Percentiles rank a stretch among this genome's conserved stretches.
Conservation (phyloP, 2,113 vertebrate species). For the Apistogramma diplotaenia region DNA sequence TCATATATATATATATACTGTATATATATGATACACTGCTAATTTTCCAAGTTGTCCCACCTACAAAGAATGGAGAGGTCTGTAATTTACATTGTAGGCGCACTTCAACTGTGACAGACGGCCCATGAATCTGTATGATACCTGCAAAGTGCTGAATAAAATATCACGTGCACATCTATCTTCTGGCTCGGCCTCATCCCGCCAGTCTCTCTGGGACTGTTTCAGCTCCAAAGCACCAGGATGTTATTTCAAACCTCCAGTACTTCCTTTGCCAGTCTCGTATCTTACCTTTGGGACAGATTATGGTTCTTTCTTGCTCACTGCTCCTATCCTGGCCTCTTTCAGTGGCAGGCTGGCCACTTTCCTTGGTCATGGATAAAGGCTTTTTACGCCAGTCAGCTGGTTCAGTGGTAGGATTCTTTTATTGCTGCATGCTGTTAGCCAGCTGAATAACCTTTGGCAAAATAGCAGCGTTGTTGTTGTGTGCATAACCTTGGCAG, state of each 20-base stretch:
- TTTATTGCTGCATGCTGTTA: not conserved
- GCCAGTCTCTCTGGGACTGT: not conserved
- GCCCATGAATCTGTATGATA: not conserved
- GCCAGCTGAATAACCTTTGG: slow-evolving; percentile 27
- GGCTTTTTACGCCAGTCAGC: slow-evolving; percentile 4
- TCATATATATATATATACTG: not conserved
- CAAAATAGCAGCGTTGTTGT: not conserved
- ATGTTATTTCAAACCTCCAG: not conserved
- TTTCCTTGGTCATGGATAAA: slow-evolving; percentile 8
- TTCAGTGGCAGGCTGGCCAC: slow-evolving; percentile 5
- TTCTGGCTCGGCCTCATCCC: not conserved
- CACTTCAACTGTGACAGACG: too few relatives aligned
- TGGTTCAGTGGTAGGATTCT: not conserved
- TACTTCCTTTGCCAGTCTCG: not conserved
- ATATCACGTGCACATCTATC: not conserved
- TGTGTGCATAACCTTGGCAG: slow-evolving; percentile 3
- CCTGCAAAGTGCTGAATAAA: not conserved
- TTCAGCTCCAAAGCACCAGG: not conserved
- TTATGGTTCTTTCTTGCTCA: slow-evolving; percentile 8
- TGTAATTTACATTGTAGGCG: too few relatives aligned
- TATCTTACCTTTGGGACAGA: slow-evolving; percentile 13
- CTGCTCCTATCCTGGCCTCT: slow-evolving; percentile 2
- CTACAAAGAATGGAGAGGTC: too few relatives aligned
- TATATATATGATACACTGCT: too few relatives aligned
- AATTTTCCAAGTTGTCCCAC: too few relatives aligned